Evolutionary conservation across 2,797 vertebrate genomes (phyloP).

Genomic region (Eospalax fontanierii): DNA sequence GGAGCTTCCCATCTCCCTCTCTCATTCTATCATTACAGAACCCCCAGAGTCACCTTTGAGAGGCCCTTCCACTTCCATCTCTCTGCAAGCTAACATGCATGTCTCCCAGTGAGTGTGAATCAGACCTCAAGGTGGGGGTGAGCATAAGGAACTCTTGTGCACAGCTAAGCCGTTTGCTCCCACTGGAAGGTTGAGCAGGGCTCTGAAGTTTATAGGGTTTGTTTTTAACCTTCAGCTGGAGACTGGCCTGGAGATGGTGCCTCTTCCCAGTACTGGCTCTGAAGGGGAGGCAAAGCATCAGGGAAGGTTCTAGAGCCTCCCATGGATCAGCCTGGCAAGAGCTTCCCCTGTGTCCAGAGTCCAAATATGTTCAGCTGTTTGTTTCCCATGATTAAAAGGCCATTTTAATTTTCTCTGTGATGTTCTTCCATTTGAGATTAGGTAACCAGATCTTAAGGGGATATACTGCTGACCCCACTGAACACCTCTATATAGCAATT

Average conservation of each 20-base stretch:
- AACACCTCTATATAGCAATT: background rate
- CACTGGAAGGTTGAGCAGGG: rapidly evolving
- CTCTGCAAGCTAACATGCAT: background rate
- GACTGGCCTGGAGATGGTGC: background rate
- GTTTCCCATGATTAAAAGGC: background rate
- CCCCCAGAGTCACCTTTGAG: background rate
- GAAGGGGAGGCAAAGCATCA: background rate
- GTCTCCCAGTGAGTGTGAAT: background rate
- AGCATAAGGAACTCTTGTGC: background rate
- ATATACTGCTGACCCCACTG: background rate
- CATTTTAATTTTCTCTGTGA: conserved; percentile 9
- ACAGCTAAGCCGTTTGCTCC: rapidly evolving
- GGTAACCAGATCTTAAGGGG: background rate
- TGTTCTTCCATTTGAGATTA: background rate
- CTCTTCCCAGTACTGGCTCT: background rate
- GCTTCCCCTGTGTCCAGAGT: background rate
- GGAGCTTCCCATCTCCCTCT: background rate
- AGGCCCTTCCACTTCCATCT: background rate
- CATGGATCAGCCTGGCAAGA: background rate
- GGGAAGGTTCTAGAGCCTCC: rapidly evolving
- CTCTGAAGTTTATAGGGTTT: rapidly evolving
- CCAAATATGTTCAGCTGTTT: background rate
- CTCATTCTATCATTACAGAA: background rate
- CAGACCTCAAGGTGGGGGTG: rapidly evolving
- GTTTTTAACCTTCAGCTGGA: background rate